Percentiles rank a stretch among this genome's conserved stretches.
These are phyloP conservation scores for Vimba vimba DNA, from an alignment of 2,113 vertebrate species.

Conservation along the genomic window DNA sequence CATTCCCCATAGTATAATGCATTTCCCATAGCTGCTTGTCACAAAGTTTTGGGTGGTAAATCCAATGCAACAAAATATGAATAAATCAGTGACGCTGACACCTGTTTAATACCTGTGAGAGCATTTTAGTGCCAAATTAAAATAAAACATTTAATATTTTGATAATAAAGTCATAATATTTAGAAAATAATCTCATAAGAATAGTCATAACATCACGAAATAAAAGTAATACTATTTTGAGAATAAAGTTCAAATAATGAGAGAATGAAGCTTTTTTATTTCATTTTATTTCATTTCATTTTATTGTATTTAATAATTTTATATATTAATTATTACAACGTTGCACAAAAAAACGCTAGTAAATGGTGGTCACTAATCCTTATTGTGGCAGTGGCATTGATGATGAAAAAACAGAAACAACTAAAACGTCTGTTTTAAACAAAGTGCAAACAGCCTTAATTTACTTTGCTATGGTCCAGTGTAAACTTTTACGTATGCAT, in stretches of 20 bases:
- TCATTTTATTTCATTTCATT: too few species aligned
- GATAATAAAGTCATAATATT: not conserved
- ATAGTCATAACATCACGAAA: not conserved
- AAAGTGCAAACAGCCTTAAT: not conserved
- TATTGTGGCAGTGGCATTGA: not conserved
- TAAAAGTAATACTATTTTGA: not conserved
- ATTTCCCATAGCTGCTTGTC: not conserved
- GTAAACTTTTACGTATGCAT: not conserved
- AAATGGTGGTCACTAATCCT: not conserved
- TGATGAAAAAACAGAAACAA: not conserved
- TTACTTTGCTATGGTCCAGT: not conserved
- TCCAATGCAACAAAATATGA: not conserved
- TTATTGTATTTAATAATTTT: too few species aligned
- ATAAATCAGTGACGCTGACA: not conserved
- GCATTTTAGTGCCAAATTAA: too few species aligned
- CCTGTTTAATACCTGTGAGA: too few species aligned
- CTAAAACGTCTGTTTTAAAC: not conserved
- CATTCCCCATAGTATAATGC: not conserved
- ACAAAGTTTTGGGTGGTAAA: not conserved
- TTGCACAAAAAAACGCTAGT: not conserved
- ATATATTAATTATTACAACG: not conserved
- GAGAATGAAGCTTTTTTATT: too few species aligned
- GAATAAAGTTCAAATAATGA: not conserved
- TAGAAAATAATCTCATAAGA: not conserved
- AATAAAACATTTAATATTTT: not conserved